These are phyloP conservation scores for Tetrax tetrax DNA, from an alignment of 2,113 vertebrate genomes.

Conservation along the genomic window DNA sequence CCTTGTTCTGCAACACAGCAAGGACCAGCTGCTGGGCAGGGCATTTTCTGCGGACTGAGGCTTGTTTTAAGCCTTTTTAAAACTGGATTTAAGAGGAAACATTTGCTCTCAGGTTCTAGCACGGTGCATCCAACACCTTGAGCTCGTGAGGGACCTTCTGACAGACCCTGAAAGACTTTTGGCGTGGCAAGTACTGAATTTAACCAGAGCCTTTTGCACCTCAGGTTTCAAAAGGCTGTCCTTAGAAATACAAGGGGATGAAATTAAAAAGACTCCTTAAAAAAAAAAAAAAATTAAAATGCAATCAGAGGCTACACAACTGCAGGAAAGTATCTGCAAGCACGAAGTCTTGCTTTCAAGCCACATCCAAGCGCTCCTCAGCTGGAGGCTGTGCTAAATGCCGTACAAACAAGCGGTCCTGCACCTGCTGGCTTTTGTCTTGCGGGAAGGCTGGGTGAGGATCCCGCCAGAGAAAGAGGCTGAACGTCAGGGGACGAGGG, in stretches of 20 bases:
- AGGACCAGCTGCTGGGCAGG: background rate
- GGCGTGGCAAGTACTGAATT: fast-evolving
- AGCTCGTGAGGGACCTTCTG: background rate
- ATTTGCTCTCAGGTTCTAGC: background rate
- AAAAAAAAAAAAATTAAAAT: background rate
- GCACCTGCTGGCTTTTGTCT: background rate
- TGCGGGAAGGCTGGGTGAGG: background rate
- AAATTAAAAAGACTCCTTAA: background rate
- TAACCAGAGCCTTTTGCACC: background rate
- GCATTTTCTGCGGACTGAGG: background rate
- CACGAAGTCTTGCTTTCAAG: background rate
- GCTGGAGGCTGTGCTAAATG: background rate
- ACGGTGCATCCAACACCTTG: background rate
- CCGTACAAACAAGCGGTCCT: background rate
- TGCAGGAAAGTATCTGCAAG: background rate
- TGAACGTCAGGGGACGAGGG: background rate
- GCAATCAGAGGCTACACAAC: background rate
- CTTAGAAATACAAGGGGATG: background rate
- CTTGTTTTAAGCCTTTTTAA: background rate
- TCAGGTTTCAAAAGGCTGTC: background rate
- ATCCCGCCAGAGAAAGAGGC: background rate
- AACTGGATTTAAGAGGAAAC: background rate
- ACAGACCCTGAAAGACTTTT: background rate
- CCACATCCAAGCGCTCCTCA: background rate
- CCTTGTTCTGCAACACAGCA: background rate